Percentiles rank a stretch among this genome's conserved stretches.
Conservation (phyloP, 1,140 invertebrate genomes). For the Campoletis sonorensis region DNA sequence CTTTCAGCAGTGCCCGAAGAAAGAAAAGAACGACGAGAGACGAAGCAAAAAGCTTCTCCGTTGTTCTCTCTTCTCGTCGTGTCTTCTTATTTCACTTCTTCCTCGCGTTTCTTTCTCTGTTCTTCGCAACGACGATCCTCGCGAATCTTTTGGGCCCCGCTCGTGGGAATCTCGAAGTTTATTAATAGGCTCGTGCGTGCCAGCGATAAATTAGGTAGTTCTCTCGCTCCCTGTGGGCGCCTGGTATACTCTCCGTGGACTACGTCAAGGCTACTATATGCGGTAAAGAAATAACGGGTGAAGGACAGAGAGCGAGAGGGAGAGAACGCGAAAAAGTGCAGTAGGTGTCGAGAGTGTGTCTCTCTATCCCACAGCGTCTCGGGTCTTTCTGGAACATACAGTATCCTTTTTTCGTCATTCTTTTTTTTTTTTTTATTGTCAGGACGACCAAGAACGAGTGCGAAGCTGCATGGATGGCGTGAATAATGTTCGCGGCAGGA, state of each 20-base stretch:
- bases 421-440: slow-evolving; percentile 24
- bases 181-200: slow-evolving; percentile 60
- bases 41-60: slow-evolving; percentile 20
- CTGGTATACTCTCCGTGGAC: slow-evolving; percentile 53
- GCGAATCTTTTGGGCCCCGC: slow-evolving; percentile 58
- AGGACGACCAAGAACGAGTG: slow-evolving; percentile 25
- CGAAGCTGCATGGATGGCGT: slow-evolving; percentile 45
- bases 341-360: slow-evolving; percentile 60
- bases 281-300: slow-evolving; percentile 26
- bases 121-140: slow-evolving; percentile 36
- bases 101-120: slow-evolving; percentile 23
- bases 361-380: slow-evolving; percentile 37
- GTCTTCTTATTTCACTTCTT: slow-evolving; percentile 16
- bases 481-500: slow-evolving; percentile 48
- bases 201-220: slow-evolving; percentile 60
- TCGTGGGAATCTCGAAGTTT: slow-evolving; percentile 57
- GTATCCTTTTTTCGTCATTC: background rate
- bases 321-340: background rate
- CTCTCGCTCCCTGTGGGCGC: slow-evolving; percentile 39
- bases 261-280: slow-evolving; percentile 39
- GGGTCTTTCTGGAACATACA: slow-evolving; percentile 22
- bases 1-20: slow-evolving; percentile 13
- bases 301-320: slow-evolving; percentile 4
- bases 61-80: slow-evolving; percentile 3
- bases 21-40: background rate